phyloP scores from a whole-genome alignment of 2,113 vertebrate genomes.

The Amblyornis subalaris region DNA sequence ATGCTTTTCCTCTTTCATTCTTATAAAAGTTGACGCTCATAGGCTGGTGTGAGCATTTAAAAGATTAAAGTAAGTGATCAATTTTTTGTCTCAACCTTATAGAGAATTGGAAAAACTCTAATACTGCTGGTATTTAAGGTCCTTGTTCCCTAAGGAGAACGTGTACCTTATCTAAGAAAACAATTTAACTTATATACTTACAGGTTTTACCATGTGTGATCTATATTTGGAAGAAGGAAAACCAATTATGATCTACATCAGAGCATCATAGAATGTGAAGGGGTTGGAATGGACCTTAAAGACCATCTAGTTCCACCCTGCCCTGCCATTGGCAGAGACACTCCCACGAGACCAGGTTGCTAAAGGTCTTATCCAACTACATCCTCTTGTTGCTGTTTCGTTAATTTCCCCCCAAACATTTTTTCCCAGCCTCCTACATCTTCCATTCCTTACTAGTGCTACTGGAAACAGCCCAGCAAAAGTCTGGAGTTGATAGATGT shows the following conservation, averaged over 20 bases:
- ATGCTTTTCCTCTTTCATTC: neutral
- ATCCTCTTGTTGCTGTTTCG: neutral
- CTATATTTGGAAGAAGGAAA: neutral
- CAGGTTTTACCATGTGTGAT: neutral
- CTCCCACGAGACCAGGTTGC: neutral
- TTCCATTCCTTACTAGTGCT: neutral
- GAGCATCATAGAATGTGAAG: neutral
- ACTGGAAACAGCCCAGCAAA: neutral
- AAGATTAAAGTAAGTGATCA: neutral
- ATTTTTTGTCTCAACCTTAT: neutral
- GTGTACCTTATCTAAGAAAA: neutral
- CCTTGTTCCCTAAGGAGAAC: neutral
- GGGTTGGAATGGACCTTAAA: neutral
- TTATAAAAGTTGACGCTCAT: neutral
- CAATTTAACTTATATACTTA: neutral
- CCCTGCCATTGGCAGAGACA: neutral
- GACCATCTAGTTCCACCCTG: neutral
- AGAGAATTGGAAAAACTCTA: neutral
- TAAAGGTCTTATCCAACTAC: neutral
- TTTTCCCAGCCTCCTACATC: neutral
- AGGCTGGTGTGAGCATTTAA: neutral
- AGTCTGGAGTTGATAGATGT: neutral
- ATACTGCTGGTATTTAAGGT: neutral
- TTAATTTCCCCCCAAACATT: neutral
- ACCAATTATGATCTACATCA: neutral